Evolutionary conservation across 2,888 invertebrate genomes (phyloP), one percentile per base, ranked within the genome.

Genomic region (Eristalis arbustorum): DNA sequence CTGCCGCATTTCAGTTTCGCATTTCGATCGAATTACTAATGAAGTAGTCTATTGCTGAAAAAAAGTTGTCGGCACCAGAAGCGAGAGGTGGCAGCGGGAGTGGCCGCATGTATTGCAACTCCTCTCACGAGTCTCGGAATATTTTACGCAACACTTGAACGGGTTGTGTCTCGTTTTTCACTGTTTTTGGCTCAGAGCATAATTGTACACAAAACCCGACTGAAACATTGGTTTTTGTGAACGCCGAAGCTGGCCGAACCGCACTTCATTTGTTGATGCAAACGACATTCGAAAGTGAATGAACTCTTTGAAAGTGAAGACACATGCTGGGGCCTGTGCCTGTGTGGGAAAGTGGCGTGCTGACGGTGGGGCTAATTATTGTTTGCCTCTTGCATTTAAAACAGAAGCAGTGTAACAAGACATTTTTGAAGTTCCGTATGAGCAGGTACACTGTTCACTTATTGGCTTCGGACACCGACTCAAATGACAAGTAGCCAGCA

Each of bases 231-330:
- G 22, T 49, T 25, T 61, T 34, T 34, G 18, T 49, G 49, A 49
- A 49, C 49, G 49, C 49, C 49, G 8, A 18, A 49, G 49, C 49
- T 49, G 49, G n/a, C 49, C 49, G 18, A 18, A 8, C 49, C 49
- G 8, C 18, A 49, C 18, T 8, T 18, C 18, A 49, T 49, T 49
- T 49, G 49, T 49, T 49, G 49, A 63, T 73, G 23, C 13, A 40
- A 40, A 11, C 28, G 56, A 49, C 11, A 73, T 85, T 74, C 61
- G 77, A 85, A 85, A 85, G 85, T 85, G 85, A 85, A 81, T 82
- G 85, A 85, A 85, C 85, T 81, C 81, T 57, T 78, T 61, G 37
- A 22, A 25, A 49, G 11, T 28, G 64, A 34, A 13, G 23, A 23
- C 31, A 49, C 69, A 67, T 34, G 62, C 10, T 4, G 6, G 49